These are phyloP conservation scores for Spilarctia lutea DNA, from an alignment of 2,888 invertebrate genomes.

Conservation along the genomic window DNA sequence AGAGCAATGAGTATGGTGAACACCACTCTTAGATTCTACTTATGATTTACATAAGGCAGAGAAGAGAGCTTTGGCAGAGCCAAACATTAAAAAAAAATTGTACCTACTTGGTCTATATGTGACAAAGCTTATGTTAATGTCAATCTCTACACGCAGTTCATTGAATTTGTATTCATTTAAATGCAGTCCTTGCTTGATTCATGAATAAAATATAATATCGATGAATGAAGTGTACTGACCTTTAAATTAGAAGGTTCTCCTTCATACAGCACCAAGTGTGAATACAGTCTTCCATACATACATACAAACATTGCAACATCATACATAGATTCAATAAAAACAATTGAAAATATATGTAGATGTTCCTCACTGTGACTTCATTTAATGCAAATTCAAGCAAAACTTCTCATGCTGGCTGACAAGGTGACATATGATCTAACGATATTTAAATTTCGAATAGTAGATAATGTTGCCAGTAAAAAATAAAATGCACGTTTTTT, in stretches of 20 bases:
- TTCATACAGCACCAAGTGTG: background rate
- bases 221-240: conserved; percentile 20
- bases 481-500: background rate
- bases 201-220: conserved; percentile 22
- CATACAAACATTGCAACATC: background rate
- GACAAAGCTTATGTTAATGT: conserved; percentile 1
- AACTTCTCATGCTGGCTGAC: conserved; percentile 3
- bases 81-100: no score
- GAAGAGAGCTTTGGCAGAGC: no score
- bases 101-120: no score
- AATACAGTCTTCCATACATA: background rate
- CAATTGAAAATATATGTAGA: background rate
- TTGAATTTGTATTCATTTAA: conserved; percentile 23
- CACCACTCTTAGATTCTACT: no score
- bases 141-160: conserved; percentile 15
- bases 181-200: conserved; percentile 17
- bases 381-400: conserved; percentile 10
- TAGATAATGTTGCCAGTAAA: background rate
- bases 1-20: no score
- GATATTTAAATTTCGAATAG: conserved; percentile 6
- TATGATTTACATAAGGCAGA: no score
- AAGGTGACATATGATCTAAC: background rate
- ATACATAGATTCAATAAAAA: background rate
- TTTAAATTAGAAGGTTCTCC: conserved; percentile 8
- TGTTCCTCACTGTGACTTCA: background rate